phyloP scores from a whole-genome alignment of 53 echinoderm and acorn worm species.

The Holothuria leucospilota region DNA sequence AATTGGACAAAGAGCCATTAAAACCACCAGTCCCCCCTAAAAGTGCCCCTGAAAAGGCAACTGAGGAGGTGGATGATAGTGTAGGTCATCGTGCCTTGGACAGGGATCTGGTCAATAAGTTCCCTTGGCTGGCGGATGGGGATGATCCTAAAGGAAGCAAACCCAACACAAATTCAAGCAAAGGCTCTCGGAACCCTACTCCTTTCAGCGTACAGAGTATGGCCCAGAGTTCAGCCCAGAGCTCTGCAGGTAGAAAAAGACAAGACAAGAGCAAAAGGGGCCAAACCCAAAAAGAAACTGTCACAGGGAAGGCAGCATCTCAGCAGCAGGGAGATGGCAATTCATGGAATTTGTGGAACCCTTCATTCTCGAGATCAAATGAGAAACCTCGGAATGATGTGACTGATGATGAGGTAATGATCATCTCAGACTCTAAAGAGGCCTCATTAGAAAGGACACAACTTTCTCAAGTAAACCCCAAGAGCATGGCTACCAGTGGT shows the following conservation, averaged over 20 bases:
- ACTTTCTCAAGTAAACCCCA: not conserved
- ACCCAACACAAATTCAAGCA: not conserved
- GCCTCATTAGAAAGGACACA: not conserved
- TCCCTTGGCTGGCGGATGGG: constrained; percentile 89
- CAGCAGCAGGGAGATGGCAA: constrained; percentile 21
- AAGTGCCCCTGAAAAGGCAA: not conserved
- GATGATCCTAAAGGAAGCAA: constrained; percentile 55
- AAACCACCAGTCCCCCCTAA: constrained; percentile 28
- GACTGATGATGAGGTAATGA: not conserved
- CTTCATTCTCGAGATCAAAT: constrained; percentile 10
- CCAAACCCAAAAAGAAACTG: not conserved
- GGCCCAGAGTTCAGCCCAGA: constrained; percentile 72
- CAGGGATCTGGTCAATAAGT: constrained; percentile 82
- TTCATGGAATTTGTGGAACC: constrained; percentile 37
- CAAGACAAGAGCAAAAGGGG: not conserved
- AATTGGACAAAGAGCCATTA: constrained; percentile 42
- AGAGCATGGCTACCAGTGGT: not conserved
- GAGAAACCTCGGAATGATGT: constrained; percentile 27
- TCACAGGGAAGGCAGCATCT: not conserved
- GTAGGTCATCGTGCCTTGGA: constrained; percentile 86
- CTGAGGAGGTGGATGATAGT: constrained; percentile 62
- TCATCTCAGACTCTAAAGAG: not conserved
- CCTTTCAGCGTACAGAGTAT: constrained; percentile 93
- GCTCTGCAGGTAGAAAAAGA: constrained; percentile 3
- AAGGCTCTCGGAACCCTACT: constrained; percentile 47